Evolutionary conservation across 2,888 invertebrate species (phyloP), one percentile per base, ranked within the genome.

Genomic region (Cryptocheilus praepositus): DNA sequence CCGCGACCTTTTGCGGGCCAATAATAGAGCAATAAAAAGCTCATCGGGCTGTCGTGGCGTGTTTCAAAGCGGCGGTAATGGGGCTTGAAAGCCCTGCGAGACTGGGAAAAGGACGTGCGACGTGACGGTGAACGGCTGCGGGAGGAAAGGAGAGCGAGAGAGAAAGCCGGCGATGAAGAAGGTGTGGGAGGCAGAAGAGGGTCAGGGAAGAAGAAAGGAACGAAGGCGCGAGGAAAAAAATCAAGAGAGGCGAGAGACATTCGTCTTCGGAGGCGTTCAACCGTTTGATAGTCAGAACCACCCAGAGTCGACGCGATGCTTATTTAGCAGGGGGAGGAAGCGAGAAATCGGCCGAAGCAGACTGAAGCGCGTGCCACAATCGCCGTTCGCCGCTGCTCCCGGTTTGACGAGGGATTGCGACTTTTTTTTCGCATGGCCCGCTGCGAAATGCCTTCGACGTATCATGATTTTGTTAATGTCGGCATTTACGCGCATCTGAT

Each of bases 61-160:
- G 74, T 80, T 75, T 86, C 83, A 86, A 87, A 86, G 86, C 79
- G 80, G 66, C 67, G 83, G 84, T 86, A 86, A 87, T 87, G 86
- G 82, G 81, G 85, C 86, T 83, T 84, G 82, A 83, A 85, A 79
- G 83, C 81, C 79, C 77, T 67, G 73, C 74, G 73, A 71, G 72
- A 59, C 67, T 73, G 70, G 73, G 70, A 71, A 72, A 77, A 44
- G 59, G 59, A 52, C 53, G 51, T 52, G 63, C 36, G 71, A 53
- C 68, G 69, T 68, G 63, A 72, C 58, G 68, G n/a, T 61, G 66
- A 70, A 65, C 58, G 68, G 66, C 44, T 60, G 63, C 65, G 67
- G 70, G 60, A 62, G 62, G 54, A 55, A 51, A 53, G 52, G n/a
- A n/a, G n/a, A n/a, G n/a, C n/a, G n/a, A n/a, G n/a, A n/a, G n/a